phyloP scores from a whole-genome alignment of 2,113 vertebrate species.

The Epinephelus lanceolatus region DNA sequence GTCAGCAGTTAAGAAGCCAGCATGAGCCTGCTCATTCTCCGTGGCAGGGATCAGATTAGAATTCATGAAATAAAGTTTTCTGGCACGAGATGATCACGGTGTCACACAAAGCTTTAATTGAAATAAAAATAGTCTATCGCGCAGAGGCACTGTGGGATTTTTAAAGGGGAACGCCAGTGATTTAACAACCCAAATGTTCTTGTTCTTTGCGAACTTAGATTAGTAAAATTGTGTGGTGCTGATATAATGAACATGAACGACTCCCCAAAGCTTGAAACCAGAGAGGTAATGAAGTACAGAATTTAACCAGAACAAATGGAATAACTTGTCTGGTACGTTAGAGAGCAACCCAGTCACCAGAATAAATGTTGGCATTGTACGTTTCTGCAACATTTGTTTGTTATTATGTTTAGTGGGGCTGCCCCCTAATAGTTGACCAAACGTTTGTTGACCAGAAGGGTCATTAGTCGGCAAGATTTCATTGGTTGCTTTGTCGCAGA shows the following conservation, averaged over 20 bases:
- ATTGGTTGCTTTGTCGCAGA: no score
- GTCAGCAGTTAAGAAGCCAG: slow-evolving; percentile 96
- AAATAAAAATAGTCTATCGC: slow-evolving; percentile 78
- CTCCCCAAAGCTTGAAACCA: not conserved
- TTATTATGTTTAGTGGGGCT: no score
- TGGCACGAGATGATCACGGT: slow-evolving; percentile 89
- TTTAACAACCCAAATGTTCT: slow-evolving; percentile 13
- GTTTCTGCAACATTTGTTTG: no score
- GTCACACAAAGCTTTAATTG: slow-evolving; percentile 95
- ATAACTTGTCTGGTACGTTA: not conserved
- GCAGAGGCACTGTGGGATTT: slow-evolving; percentile 30
- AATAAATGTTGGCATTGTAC: no score
- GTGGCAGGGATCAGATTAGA: slow-evolving; percentile 92
- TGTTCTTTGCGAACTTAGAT: not conserved
- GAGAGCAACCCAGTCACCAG: no score
- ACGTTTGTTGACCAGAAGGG: no score
- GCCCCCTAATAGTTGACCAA: no score
- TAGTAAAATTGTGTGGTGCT: not conserved
- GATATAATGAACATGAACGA: not conserved
- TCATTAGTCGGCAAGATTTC: no score
- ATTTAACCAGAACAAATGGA: slow-evolving; percentile 3
- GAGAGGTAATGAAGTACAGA: slow-evolving; percentile 5
- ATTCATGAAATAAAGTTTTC: slow-evolving; percentile 96
- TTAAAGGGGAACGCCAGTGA: slow-evolving; percentile 30
- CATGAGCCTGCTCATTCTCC: slow-evolving; percentile 90